Evolutionary conservation across 1,140 invertebrate genomes (phyloP).

Genomic region (Heliconius melpomene): DNA sequence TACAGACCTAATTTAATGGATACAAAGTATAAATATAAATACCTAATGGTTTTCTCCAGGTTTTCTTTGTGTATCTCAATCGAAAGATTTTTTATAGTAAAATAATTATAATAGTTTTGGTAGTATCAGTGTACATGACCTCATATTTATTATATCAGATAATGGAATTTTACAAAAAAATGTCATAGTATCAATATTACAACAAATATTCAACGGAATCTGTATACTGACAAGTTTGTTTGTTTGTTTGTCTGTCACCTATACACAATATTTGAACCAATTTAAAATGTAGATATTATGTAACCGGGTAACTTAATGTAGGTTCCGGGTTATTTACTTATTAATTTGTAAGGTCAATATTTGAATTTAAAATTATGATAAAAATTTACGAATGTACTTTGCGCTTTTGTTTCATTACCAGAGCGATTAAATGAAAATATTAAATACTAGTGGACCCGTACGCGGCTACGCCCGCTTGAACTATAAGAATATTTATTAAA

Average conservation of each 20-base stretch:
- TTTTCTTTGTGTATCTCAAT: too few species aligned
- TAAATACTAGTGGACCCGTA: too few species aligned
- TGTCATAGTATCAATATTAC: neutral
- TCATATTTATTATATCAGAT: neutral
- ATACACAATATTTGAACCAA: neutral
- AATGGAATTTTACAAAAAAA: neutral
- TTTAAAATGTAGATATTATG: neutral
- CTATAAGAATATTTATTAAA: too few species aligned
- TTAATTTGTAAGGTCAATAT: too few species aligned
- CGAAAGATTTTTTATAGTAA: neutral
- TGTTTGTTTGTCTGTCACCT: neutral
- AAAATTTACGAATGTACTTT: too few species aligned
- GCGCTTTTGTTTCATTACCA: too few species aligned
- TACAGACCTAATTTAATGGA: too few species aligned
- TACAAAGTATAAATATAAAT: too few species aligned
- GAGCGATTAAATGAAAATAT: too few species aligned
- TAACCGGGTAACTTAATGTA: neutral
- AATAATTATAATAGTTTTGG: neutral
- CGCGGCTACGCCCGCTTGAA: too few species aligned
- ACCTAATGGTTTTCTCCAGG: too few species aligned
- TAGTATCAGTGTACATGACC: slow-evolving; percentile 3
- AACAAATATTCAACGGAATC: neutral
- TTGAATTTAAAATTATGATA: too few species aligned
- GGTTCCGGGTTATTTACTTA: neutral
- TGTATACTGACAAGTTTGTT: neutral